Percentiles rank a stretch among this genome's conserved stretches.
These are phyloP conservation scores for Hydriomena furcata DNA, from an alignment of 2,888 invertebrate genomes.

Conservation along the genomic window DNA sequence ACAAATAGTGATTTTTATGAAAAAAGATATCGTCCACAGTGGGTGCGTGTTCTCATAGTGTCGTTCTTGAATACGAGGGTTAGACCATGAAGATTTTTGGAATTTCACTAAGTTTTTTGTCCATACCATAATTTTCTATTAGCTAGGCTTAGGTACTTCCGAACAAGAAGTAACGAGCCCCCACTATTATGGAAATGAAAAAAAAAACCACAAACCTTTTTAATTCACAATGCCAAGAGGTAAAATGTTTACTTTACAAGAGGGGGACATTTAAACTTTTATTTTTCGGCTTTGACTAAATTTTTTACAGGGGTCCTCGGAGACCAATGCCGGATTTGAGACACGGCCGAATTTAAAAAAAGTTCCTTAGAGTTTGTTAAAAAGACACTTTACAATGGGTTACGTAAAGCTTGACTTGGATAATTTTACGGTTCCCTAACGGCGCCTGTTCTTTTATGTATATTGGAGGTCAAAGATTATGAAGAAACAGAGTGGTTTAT, in stretches of 20 bases:
- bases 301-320: slow-evolving; percentile 73
- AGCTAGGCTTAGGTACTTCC: no score
- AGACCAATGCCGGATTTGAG: slow-evolving; percentile 77
- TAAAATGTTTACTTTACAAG: slow-evolving; percentile 77
- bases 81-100: no score
- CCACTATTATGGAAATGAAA: no score
- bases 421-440: slow-evolving; percentile 70
- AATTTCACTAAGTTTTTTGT: no score
- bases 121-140: no score
- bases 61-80: no score
- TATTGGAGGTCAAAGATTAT: slow-evolving; percentile 42
- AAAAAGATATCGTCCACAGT: no score
- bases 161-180: no score
- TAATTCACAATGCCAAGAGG: slow-evolving; percentile 59
- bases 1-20: no score
- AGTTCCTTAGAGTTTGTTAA: slow-evolving; percentile 71
- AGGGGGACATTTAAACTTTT: slow-evolving; percentile 72
- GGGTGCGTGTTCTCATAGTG: no score
- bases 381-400: slow-evolving; percentile 81
- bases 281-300: slow-evolving; percentile 73
- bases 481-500: slow-evolving; percentile 3
- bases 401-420: slow-evolving; percentile 68
- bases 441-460: slow-evolving; percentile 45
- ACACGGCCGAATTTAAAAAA: slow-evolving; percentile 69
- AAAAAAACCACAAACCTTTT: slow-evolving; percentile 30